phyloP scores from a whole-genome alignment of 2,797 vertebrate species.

The Oreonectes daqikongensis region DNA sequence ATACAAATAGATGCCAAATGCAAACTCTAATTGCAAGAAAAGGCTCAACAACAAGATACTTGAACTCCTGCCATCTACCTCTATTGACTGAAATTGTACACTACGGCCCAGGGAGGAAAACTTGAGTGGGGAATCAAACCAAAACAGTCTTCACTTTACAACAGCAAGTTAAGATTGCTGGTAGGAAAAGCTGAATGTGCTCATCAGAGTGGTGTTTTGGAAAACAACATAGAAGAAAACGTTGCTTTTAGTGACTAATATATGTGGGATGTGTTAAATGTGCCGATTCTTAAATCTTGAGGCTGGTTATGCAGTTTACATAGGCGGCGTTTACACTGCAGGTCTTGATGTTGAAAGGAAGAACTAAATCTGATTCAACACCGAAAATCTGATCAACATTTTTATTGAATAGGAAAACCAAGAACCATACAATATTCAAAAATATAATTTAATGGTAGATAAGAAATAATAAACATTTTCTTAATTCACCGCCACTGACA shows the following conservation, averaged over 20 bases:
- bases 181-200: not conserved
- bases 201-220: not conserved
- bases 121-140: slow-evolving; percentile 14
- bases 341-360: too few relatives aligned
- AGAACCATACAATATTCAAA: too few relatives aligned
- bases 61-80: slow-evolving; percentile 38
- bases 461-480: too few relatives aligned
- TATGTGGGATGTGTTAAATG: not conserved
- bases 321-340: too few relatives aligned
- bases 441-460: too few relatives aligned
- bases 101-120: not conserved
- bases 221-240: not conserved
- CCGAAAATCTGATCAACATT: too few relatives aligned
- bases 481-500: not conserved
- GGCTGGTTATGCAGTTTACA: too few relatives aligned
- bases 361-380: too few relatives aligned
- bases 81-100: slow-evolving; percentile 28
- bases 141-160: slow-evolving; percentile 13
- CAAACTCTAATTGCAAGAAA: slow-evolving; percentile 40
- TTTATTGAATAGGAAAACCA: too few relatives aligned
- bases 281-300: too few relatives aligned
- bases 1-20: slow-evolving; percentile 23
- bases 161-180: not conserved
- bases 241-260: not conserved
- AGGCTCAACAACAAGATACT: slow-evolving; percentile 33